Percentiles rank a stretch among this genome's conserved stretches.
These are phyloP conservation scores for Hemiscyllium ocellatum DNA, from an alignment of 2,113 vertebrate genomes.

Conservation along the genomic window DNA sequence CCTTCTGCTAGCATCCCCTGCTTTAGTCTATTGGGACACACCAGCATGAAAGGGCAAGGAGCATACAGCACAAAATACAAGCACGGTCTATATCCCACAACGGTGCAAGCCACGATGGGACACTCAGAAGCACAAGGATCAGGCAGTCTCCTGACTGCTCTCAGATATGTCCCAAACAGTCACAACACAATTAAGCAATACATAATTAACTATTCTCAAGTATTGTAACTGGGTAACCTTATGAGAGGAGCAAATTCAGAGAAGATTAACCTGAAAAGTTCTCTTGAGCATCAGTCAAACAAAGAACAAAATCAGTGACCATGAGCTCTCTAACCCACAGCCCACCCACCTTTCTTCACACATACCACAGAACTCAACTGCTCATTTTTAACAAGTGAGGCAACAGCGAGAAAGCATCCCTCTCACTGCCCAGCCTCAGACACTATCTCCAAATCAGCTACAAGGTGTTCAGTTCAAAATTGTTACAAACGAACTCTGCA, in stretches of 20 bases:
- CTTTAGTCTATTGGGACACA: neutral
- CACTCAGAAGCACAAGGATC: neutral
- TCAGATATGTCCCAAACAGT: neutral
- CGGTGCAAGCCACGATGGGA: neutral
- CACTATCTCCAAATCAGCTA: neutral
- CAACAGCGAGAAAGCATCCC: neutral
- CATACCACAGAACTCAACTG: neutral
- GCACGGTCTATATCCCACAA: neutral
- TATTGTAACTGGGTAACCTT: neutral
- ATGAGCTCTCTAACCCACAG: neutral
- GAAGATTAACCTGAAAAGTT: neutral
- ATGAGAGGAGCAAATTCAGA: neutral
- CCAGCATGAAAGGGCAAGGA: neutral
- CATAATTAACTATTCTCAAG: neutral
- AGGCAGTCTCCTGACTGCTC: neutral
- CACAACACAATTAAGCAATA: neutral
- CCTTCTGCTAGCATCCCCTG: neutral
- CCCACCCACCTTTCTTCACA: neutral
- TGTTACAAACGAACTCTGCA: neutral
- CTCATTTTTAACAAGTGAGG: neutral
- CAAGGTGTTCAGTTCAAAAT: neutral
- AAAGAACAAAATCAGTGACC: neutral
- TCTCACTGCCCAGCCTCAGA: neutral
- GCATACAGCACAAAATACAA: neutral
- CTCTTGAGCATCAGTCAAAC: neutral